phyloP scores from a whole-genome alignment of 2,113 vertebrate genomes.

The Campylomormyrus tamandua region DNA sequence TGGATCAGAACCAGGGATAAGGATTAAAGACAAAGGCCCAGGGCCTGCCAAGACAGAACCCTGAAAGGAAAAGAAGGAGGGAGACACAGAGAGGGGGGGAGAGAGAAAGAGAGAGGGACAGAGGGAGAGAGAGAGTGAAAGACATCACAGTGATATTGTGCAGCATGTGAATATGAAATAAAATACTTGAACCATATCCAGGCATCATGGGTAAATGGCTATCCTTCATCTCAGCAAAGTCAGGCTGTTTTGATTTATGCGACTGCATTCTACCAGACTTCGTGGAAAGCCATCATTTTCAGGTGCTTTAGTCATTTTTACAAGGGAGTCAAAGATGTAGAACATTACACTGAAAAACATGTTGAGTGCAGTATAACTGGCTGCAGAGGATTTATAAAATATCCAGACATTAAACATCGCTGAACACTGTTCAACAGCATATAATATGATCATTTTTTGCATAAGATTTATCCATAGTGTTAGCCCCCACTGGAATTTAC shows the following conservation, averaged over 20 bases:
- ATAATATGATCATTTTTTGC: not conserved
- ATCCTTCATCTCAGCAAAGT: conserved; percentile 6
- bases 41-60: conserved; percentile 15
- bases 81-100: too few relatives aligned
- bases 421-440: not conserved
- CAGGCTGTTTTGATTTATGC: conserved; percentile 4
- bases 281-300: not conserved
- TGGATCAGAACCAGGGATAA: conserved; percentile 19
- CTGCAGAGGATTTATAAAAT: not conserved
- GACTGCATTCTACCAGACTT: not conserved
- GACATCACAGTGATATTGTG: conserved; percentile 1
- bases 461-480: not conserved
- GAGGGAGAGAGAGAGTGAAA: not conserved
- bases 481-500: not conserved
- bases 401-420: not conserved
- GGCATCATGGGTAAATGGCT: conserved; percentile 9
- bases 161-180: conserved; percentile 21
- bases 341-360: not conserved
- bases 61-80: conserved; percentile 6
- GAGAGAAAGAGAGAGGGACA: not conserved
- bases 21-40: conserved; percentile 6
- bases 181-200: conserved; percentile 23
- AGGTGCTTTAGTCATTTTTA: not conserved
- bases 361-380: not conserved
- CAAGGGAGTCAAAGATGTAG: not conserved